Evolutionary conservation across 2,888 invertebrate species (phyloP), one percentile per base, ranked within the genome.

Genomic region (Drosophila buzzatii): DNA sequence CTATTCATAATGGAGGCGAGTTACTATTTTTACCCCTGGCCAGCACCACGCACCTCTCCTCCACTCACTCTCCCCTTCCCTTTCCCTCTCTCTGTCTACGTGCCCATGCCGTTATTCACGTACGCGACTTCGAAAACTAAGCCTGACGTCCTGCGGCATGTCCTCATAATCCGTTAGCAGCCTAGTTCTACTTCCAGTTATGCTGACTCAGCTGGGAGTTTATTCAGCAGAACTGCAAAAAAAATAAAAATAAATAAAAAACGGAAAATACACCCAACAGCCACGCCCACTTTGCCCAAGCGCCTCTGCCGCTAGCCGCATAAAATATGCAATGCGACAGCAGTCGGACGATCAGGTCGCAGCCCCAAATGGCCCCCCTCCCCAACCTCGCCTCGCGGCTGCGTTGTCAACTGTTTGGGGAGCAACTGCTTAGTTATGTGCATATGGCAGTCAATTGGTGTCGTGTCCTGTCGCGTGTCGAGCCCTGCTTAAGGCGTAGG

Each of bases 131-230:
- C 76, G 88, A 71, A 88, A 88, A 85, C 75, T 83, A 86, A 88
- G 89, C 85, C 84, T 81, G 76, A 77, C 78, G 85, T 82, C 83
- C 85, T 80, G 85, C 85, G 87, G 89, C 82, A 82, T 88, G 87
- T 88, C 87, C 87, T 85, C 83, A 83, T 88, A 88, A 88, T 88
- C 89, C 84, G 84, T 86, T 84, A 84, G 87, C 83, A 86, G 84
- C 84, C 84, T 84, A 86, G 87, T 82, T 80, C 83, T 71, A 85
- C 76, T 82, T 80, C 83, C 71, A 85, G 77, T 76, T 87, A 62
- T 80, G 84, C 84, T 84, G 84, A 84, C 81, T 83, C 81, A 81
- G 79, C 77, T 68, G 81, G 71, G 72, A 85, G 74, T 77, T 74
- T 63, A 42, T 82, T 70, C 82, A 74, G 72, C 58, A 56, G 45